Evolutionary conservation across 2,113 vertebrate genomes (phyloP).

Genomic region (Promerops cafer): DNA sequence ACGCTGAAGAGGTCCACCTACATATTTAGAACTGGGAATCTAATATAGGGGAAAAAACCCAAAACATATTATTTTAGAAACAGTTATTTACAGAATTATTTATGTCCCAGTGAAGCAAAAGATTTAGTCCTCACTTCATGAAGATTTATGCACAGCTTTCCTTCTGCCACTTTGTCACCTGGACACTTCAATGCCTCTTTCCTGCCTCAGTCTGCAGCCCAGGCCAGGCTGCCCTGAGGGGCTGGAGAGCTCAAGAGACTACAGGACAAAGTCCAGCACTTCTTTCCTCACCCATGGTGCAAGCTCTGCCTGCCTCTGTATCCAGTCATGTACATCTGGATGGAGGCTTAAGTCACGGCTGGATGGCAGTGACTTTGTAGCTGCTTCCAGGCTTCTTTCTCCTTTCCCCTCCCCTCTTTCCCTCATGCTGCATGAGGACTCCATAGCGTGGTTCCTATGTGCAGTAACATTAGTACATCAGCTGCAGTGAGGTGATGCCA

Average conservation of each 20-base stretch:
- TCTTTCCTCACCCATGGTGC: neutral
- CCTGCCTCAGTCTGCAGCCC: neutral
- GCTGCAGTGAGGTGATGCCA: neutral
- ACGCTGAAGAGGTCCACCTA: neutral
- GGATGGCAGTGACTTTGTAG: neutral
- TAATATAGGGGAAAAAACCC: neutral
- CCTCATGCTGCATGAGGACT: neutral
- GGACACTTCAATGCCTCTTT: neutral
- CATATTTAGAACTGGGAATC: neutral
- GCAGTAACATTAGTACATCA: neutral
- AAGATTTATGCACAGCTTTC: neutral
- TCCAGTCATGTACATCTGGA: fast-evolving
- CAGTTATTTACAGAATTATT: neutral
- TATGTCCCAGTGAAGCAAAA: neutral
- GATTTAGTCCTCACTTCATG: neutral
- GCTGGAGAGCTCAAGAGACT: neutral
- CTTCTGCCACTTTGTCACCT: neutral
- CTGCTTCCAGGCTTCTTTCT: neutral
- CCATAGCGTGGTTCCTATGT: neutral
- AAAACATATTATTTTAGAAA: neutral
- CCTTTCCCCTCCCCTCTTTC: neutral
- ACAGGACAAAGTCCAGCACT: neutral
- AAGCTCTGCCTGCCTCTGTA: neutral
- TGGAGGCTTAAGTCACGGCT: neutral
- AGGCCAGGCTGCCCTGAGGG: neutral